Evolutionary conservation across 2,113 vertebrate genomes (phyloP).

Genomic region (Girardinichthys multiradiatus): DNA sequence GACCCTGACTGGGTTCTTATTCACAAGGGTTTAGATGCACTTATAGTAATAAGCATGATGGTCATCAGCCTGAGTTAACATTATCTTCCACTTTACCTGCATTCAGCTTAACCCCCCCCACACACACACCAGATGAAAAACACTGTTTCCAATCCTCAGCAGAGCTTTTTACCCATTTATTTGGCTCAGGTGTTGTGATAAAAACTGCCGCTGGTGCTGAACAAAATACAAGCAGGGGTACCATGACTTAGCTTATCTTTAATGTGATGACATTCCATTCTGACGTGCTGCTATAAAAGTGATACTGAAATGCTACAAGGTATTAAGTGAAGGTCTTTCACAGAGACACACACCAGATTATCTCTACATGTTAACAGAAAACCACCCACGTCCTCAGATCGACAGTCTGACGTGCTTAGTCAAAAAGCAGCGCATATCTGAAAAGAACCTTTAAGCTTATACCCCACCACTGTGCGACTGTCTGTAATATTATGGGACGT

Average conservation of each 20-base stretch:
- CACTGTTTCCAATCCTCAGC: neutral
- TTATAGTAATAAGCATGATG: neutral
- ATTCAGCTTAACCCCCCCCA: neutral
- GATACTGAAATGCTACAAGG: neutral
- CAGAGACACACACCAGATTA: neutral
- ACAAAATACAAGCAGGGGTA: conserved; percentile 1
- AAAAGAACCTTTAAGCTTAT: neutral
- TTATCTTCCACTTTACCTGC: neutral
- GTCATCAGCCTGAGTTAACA: neutral
- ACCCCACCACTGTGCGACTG: neutral
- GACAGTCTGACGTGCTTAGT: neutral
- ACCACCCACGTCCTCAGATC: neutral
- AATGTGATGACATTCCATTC: neutral
- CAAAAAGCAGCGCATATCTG: neutral
- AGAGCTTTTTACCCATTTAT: neutral
- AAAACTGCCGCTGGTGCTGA: neutral
- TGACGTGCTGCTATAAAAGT: neutral
- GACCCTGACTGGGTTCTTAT: neutral
- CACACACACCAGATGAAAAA: neutral
- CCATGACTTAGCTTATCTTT: neutral
- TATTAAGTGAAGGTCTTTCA: neutral
- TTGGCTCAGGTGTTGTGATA: neutral
- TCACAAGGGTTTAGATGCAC: neutral
- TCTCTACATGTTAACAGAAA: neutral
- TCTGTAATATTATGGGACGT: neutral